Base-by-base conservation (phyloP, 2,113 vertebrate species). In the Thunnus thynnus region DNA sequence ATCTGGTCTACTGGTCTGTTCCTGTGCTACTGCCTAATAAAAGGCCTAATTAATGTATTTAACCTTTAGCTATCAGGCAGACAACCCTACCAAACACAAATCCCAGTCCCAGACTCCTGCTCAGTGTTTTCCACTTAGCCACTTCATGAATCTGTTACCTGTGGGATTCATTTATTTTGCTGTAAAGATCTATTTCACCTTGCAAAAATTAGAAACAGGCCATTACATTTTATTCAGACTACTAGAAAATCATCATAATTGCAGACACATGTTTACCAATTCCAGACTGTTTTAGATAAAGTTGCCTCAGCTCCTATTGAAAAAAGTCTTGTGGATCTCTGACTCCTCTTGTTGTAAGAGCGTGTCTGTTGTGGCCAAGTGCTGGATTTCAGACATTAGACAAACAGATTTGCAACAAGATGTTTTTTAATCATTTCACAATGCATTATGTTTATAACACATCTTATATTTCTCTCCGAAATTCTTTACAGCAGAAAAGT, bases 261-360 rank as follows among this genome's bases (percentile, higher is more conserved):
- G 1, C 18, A 52, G 22, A 65, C 44, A 22, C 22, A 0, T 7
- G 10, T 30, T 30, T 30, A 20, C 1, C 16, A 68, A 11, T 48
- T 63, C 14, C 18, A 61, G 4, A 25, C 12, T 54, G 16, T 56
- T 3, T 30, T 27, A 6, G 1, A 22, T 78, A 27, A 20, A 67
- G 12, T 46, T 47, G 12, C 18, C 17, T 18, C 10, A 66, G 0
- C 20, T 30, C 41, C 1, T 16, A 5, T 12, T 62, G 2, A 22
- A n/a, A 3, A 0, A 17, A 4, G 16, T 64, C 4, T 47, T 17
- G 5, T 55, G 25, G 58, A 54, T 79, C 57, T 85, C 58, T 88
- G 80, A 36, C 62, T 60, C 61, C 83, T 68, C 74, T 56, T 86
- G 84, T 78, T 82, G 86, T 58, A 48, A 51, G 4, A 51, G 6